phyloP scores from a whole-genome alignment of 2,797 vertebrate genomes.

The Austrolebias charrua region DNA sequence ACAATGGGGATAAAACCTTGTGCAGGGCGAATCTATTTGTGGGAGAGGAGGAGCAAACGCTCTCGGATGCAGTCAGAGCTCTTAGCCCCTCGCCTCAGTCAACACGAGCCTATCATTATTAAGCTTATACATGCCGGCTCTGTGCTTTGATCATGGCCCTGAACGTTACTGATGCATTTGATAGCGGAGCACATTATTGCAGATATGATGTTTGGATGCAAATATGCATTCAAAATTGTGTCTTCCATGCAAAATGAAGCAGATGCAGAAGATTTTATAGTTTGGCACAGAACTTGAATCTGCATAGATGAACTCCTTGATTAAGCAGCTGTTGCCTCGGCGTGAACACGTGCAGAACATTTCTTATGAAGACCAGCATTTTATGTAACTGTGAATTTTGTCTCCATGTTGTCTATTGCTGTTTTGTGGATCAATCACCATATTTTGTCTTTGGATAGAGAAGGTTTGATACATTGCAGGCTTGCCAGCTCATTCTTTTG shows the following conservation, averaged over 20 bases:
- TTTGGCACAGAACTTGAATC: constrained; percentile 72
- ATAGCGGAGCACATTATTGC: constrained; percentile 47
- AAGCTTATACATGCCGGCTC: constrained; percentile 34
- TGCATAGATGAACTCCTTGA: constrained; percentile 76
- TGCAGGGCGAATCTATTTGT: constrained; percentile 72
- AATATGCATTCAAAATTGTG: constrained; percentile 56
- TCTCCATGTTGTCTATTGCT: constrained; percentile 55
- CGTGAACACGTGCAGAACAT: constrained; percentile 60
- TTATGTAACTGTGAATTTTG: constrained; percentile 48
- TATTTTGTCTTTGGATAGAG: constrained; percentile 68
- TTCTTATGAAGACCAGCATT: constrained; percentile 48
- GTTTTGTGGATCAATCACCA: constrained; percentile 63
- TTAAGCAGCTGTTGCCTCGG: constrained; percentile 72
- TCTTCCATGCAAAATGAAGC: constrained; percentile 69
- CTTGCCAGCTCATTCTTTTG: constrained; percentile 65
- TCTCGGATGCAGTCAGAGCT: constrained; percentile 55
- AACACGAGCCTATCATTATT: constrained; percentile 58
- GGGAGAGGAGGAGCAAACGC: constrained; percentile 54
- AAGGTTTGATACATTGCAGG: constrained; percentile 64
- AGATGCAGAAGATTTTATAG: constrained; percentile 75
- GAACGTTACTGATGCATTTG: constrained; percentile 49
- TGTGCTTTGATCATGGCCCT: constrained; percentile 55
- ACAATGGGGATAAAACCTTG: constrained; percentile 79
- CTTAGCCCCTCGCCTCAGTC: constrained; percentile 62
- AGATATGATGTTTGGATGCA: constrained; percentile 48